Base-by-base conservation (phyloP, 2,888 invertebrate genomes). In the Chymomyza procnemis region DNA sequence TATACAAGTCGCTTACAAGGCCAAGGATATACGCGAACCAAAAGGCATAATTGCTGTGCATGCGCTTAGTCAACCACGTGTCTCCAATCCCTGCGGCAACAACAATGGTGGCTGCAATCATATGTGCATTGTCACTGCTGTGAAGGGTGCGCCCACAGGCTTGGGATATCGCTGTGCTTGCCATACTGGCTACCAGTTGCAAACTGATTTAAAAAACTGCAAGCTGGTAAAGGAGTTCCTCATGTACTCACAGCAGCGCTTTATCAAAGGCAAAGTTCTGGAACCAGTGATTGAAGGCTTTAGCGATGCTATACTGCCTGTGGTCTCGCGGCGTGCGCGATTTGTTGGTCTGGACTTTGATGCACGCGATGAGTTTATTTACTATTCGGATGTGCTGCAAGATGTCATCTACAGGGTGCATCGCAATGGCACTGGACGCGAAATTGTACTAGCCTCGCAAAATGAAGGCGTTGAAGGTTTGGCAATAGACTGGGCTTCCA, bases 381-480 rank as follows among this genome's bases (percentile, higher is more conserved):
- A 99, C 91, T 99, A 98, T 91, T 99, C 99, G 0, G 99, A 99
- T 89, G 98, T 99, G 0, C 93, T 98, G 19, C 96, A 98, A 91
- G 97, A 98, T 90, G 98, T 98, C 0, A 98, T 98, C 75, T 97
- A 97, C 90, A 92, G 95, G 21, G 95, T 96, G 0, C 95, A 95
- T 81, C 93, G 95, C 71, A 96, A 95, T 80, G 96, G 96, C 56
- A 95, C 95, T 0, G 94, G 95, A 0, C 93, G 95, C 26, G 97
- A 97, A 91, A 97, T 97, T 65, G 97, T 99, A 0, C 90, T 98
- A 47, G 97, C 98, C 0, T 97, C 97, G 1, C 98, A 98, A 89
- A 98, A 99, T 88, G 98, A 98, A 91, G 98, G 98, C 0, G 98
- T 98, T 0, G 98, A 99, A 92, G 98, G 98, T 0, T 92, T 99